phyloP scores from a whole-genome alignment of 1,140 invertebrate species.

The Harlomillsia oculata region DNA sequence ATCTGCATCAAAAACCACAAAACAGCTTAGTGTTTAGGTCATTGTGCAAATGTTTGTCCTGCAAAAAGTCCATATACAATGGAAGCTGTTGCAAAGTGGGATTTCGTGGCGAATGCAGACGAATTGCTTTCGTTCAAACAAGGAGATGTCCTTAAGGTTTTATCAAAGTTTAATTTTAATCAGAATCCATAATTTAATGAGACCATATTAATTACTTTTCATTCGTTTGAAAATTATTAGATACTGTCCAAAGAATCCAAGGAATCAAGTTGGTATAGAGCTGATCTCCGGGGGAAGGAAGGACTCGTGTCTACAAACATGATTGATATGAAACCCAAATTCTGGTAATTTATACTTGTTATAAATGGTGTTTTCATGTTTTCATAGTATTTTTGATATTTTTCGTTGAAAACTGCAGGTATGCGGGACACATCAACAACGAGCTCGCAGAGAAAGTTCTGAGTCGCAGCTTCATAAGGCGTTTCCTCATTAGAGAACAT shows the following conservation, averaged over 20 bases:
- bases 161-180: too few relatives aligned
- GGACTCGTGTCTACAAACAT: constrained; percentile 3
- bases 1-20: too few relatives aligned
- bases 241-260: neutral
- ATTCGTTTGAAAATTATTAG: neutral
- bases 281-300: constrained; percentile 1
- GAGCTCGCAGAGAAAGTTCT: neutral
- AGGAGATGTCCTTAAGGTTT: constrained; percentile 2
- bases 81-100: constrained; percentile 3
- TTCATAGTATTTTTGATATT: neutral
- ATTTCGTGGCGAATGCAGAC: neutral
- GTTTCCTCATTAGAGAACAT: constrained; percentile 1
- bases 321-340: neutral
- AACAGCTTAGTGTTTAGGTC: too few relatives aligned
- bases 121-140: constrained; percentile 6
- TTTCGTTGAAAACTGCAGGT: neutral
- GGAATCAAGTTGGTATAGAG: constrained; percentile 5
- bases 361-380: neutral
- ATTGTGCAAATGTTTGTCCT: too few relatives aligned
- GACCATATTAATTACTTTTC: neutral
- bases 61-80: too few relatives aligned
- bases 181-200: neutral
- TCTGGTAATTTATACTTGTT: neutral
- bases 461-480: neutral
- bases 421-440: neutral